phyloP scores from a whole-genome alignment of 2,797 vertebrate genomes.

The Catostomus latipinnis region DNA sequence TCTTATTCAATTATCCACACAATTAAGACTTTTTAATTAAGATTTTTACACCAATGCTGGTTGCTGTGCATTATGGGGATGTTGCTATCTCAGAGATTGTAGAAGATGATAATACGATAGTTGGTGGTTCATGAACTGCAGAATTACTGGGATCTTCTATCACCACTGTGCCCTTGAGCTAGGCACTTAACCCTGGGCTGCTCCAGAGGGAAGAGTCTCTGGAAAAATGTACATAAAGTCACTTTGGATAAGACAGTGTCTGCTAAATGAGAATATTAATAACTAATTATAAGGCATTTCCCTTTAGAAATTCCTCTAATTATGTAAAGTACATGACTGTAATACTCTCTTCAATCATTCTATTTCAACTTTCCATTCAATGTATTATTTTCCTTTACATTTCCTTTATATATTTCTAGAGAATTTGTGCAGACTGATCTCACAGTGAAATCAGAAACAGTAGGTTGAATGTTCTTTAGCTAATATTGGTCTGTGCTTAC shows the following conservation, averaged over 20 bases:
- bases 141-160: slow-evolving; percentile 27
- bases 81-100: neutral
- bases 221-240: slow-evolving; percentile 5
- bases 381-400: neutral
- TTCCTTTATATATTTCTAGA: too few species aligned
- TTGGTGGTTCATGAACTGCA: slow-evolving; percentile 17
- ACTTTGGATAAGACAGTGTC: neutral
- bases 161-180: slow-evolving; percentile 7
- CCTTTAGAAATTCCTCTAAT: neutral
- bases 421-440: too few species aligned
- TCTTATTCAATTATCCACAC: slow-evolving; percentile 31
- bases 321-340: neutral
- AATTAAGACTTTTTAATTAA: slow-evolving; percentile 24
- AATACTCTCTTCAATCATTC: neutral
- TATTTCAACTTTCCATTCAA: neutral
- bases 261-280: slow-evolving; percentile 5
- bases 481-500: too few species aligned
- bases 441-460: too few species aligned
- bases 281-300: neutral
- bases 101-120: slow-evolving; percentile 5
- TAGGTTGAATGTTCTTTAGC: too few species aligned
- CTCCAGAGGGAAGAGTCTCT: slow-evolving; percentile 23
- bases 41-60: slow-evolving; percentile 1
- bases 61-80: slow-evolving; percentile 19
- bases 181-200: slow-evolving; percentile 30